Evolutionary conservation across 2,888 invertebrate species (phyloP).

Genomic region (Alentia gelatinosa): DNA sequence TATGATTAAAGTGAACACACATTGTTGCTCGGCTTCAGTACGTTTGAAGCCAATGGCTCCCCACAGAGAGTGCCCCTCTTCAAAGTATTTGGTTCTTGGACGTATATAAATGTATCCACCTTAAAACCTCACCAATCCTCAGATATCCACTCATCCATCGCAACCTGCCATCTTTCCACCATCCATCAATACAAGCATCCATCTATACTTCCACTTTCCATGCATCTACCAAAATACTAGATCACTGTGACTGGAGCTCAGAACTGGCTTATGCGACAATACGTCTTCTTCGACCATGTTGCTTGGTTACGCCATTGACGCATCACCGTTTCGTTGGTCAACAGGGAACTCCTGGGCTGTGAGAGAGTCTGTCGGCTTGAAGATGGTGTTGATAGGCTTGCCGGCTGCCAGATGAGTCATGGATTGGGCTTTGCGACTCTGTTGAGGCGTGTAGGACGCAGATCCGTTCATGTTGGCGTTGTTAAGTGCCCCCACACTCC

Average conservation of each 20-base stretch:
- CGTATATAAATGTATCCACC: no score
- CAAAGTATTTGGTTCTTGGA: no score
- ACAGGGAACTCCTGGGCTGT: neutral
- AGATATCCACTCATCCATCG: neutral
- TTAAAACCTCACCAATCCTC: no score
- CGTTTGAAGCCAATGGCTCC: no score
- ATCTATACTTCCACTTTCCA: neutral
- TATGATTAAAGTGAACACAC: no score
- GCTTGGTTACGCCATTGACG: neutral
- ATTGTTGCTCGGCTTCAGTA: no score
- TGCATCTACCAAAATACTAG: no score
- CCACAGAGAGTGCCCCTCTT: no score
- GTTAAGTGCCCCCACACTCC: slow-evolving; percentile 18
- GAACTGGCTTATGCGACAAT: neutral
- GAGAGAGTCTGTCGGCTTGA: slow-evolving; percentile 35
- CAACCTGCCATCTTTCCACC: neutral
- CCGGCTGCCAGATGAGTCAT: neutral
- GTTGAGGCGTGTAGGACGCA: neutral
- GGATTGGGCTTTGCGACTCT: neutral
- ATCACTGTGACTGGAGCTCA: neutral
- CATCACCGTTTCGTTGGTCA: neutral
- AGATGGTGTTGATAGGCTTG: neutral
- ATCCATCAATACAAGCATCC: neutral
- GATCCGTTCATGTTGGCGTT: neutral
- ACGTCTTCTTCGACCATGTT: neutral